Conservation (phyloP, 1,140 invertebrate species). For the Brachystomella parvula region DNA sequence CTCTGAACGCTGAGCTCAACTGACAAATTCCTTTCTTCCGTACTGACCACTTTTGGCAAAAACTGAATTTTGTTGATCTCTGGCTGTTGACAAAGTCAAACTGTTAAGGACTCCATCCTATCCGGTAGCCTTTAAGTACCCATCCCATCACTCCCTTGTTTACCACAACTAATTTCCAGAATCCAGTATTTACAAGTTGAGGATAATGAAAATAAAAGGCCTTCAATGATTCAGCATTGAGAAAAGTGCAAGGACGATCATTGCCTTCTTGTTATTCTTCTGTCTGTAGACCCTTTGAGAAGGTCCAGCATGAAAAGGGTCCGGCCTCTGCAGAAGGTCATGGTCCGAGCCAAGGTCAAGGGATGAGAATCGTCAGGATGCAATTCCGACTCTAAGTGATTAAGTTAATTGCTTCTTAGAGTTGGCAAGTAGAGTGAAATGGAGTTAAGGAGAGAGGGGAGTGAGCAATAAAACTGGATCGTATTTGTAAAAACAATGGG, state of each 20-base stretch:
- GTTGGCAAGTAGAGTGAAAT: background rate
- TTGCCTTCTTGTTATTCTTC: background rate
- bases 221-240: background rate
- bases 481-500: slow-evolving; percentile 3
- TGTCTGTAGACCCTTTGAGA: too few species aligned
- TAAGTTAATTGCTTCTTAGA: background rate
- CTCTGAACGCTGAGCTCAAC: too few species aligned
- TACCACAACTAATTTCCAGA: too few species aligned
- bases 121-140: background rate
- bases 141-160: too few species aligned
- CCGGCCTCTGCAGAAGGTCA: background rate
- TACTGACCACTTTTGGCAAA: too few species aligned
- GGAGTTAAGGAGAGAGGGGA: background rate
- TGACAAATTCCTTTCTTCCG: too few species aligned
- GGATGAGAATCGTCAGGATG: background rate
- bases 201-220: background rate
- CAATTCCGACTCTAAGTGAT: too few species aligned
- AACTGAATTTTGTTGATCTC: too few species aligned
- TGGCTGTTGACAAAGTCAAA: too few species aligned
- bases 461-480: background rate
- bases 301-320: too few species aligned
- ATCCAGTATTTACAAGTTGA: slow-evolving; percentile 2
- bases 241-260: background rate
- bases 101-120: too few species aligned
- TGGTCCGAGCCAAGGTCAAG: background rate